Evolutionary conservation across 2,888 invertebrate species (phyloP).

Genomic region (Ichneumoninae sp.): DNA sequence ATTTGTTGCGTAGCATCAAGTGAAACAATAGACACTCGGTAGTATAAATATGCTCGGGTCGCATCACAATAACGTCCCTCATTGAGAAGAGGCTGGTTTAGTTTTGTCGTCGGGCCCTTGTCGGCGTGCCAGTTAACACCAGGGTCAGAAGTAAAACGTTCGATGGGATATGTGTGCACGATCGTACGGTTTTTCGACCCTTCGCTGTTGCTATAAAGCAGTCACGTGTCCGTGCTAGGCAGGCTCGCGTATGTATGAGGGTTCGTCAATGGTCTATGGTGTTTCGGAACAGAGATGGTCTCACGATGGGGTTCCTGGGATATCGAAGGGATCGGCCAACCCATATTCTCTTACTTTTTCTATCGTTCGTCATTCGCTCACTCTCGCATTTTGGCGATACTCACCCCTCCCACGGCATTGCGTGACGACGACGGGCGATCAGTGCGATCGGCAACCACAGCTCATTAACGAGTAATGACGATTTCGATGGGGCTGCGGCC

Average conservation of each 20-base stretch:
- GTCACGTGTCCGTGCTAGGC: slow-evolving; percentile 78
- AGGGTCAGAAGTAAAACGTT: slow-evolving; percentile 79
- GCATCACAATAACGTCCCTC: slow-evolving; percentile 75
- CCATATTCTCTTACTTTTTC: slow-evolving; percentile 22
- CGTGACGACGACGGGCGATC: slow-evolving; percentile 54
- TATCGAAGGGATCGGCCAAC: slow-evolving; percentile 61
- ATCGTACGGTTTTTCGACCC: slow-evolving; percentile 59
- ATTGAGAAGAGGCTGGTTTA: slow-evolving; percentile 51
- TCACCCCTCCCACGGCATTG: slow-evolving; percentile 42
- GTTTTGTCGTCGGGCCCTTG: slow-evolving; percentile 61
- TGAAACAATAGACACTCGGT: slow-evolving; percentile 69
- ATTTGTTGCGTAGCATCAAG: slow-evolving; percentile 52
- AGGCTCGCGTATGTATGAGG: slow-evolving; percentile 70
- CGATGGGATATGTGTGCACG: slow-evolving; percentile 45
- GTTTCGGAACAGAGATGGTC: slow-evolving; percentile 80
- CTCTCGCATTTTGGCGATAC: slow-evolving; percentile 41
- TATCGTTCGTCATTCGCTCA: slow-evolving; percentile 36
- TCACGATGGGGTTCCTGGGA: slow-evolving; percentile 77
- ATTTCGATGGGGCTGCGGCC: slow-evolving; percentile 58
- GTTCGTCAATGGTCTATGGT: slow-evolving; percentile 76
- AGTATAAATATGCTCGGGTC: slow-evolving; percentile 72
- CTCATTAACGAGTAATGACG: slow-evolving; percentile 77
- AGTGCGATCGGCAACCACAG: slow-evolving; percentile 74
- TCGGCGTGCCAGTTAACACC: slow-evolving; percentile 61
- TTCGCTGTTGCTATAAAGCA: slow-evolving; percentile 77